Evolutionary conservation across 2,113 vertebrate genomes (phyloP), one percentile per base, ranked within the genome.

Genomic region (Phrynosoma platyrhinos): DNA sequence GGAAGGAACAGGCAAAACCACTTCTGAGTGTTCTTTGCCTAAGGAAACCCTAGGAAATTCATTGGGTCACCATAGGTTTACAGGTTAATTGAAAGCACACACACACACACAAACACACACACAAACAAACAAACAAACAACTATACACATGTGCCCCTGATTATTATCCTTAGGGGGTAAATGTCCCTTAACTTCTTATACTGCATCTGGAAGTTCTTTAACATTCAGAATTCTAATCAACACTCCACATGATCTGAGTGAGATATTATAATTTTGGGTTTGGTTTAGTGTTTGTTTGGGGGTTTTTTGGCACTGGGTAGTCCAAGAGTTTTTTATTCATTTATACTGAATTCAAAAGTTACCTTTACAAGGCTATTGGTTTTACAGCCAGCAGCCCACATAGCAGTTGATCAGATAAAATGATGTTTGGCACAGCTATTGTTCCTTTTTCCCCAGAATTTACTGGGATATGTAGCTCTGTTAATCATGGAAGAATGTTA

Each of bases 401-500:
- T 74, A 25, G 72, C 27, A 42, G 52, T n/a, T 62, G 68, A 72
- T 62, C 25, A 72, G 25, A 81, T n/a, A 40, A 81, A 72, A n/a
- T 79, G 52, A 4, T 87, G 25, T 52, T 58, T 69, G 30, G 75
- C 76, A 53, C 14, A 72, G 18, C 14, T 32, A 23, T 71, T 62
- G 47, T 40, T 42, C 68, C 71, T 32, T 36, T 72, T 23, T 36
- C 62, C 25, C 16, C 30, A n/a, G n/a, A 69, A 71, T 86, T 87
- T 58, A 14, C 25, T 87, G 32, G 76, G n/a, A 55, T 86, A 52
- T 85, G 23, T 86, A 87, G 52, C 27, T 30, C 9, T 62, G 14
- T 87, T 71, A 71, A 80, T 55, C 25, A 55, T 84, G n/a, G 8
- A 58, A 71, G 47, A 79, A 80, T 86, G 76, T 80, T 69, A 52